Base-by-base conservation (phyloP, 2,888 invertebrate genomes). In the Laothoe populi region DNA sequence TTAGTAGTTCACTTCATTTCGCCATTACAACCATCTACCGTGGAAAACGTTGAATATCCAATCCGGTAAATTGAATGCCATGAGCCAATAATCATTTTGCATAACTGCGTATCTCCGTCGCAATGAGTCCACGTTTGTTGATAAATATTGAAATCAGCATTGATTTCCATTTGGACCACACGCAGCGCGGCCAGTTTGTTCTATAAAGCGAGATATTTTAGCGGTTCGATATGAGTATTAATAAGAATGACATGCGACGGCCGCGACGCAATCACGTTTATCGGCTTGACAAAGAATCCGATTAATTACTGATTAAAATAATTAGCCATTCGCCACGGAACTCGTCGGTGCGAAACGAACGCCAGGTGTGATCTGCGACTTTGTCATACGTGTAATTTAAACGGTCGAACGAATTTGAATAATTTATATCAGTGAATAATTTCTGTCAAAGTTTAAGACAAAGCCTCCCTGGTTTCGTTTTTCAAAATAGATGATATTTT, bases 261-360 rank as follows among this genome's bases (percentile, higher is more conserved):
- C 76, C 67, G 70, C 62, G 68, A 75, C 70, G 74, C 72, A 72
- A 73, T 72, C 77, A 73, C 70, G 71, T 78, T 83, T 81, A 82
- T 79, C 79, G 78, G 65, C 57, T 57, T 69, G 68, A 75, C 70
- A 72, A 77, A 74, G 78, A 79, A 81, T 83, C 77, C 84, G 80
- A 86, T 87, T 87, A 86, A 83, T 79, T 73, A 78, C 82, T 83
- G 80, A 85, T 86, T 87, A 82, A 83, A 80, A 82, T 85, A 86
- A 87, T 87, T 84, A 85, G 75, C 81, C 68, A 82, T 86, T 84
- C 78, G 82, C 76, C 73, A 81, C 81, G 78, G 78, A 73, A 66
- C 68, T 70, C 66, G 53, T 31, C 53, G 19, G 19, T 4, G 63
- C 67, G 67, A 70, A 71, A 62, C 66, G 68, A 70, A 71, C n/a